Percentiles rank a stretch among this genome's conserved stretches.
Evolutionary conservation across 1,140 invertebrate genomes (phyloP).

Genomic region (Subanguina moxae): DNA sequence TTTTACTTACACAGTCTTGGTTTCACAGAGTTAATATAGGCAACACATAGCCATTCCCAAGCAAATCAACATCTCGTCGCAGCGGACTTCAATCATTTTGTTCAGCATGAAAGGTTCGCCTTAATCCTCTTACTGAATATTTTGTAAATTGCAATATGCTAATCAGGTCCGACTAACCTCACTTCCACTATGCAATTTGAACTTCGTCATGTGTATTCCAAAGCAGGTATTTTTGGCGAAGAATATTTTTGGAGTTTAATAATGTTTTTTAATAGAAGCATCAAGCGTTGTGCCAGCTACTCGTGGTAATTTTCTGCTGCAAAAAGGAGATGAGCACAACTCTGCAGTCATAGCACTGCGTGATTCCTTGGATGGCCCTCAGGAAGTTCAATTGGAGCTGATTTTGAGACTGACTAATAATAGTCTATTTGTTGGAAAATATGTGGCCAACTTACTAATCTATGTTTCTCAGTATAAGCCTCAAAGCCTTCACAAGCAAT

Average conservation of each 20-base stretch:
- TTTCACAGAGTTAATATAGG: conserved; percentile 32
- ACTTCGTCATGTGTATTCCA: conserved; percentile 41
- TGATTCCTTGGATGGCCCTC: conserved; percentile 56
- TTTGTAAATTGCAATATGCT: background rate
- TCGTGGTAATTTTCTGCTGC: conserved; percentile 54
- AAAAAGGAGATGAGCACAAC: conserved; percentile 57
- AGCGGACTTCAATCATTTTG: conserved; percentile 55
- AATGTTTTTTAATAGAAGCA: conserved; percentile 32
- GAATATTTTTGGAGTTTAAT: conserved; percentile 11
- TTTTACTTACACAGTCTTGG: no score
- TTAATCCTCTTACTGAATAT: no score
- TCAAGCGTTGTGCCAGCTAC: conserved; percentile 44
- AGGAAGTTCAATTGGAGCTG: conserved; percentile 51
- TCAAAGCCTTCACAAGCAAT: conserved; percentile 33
- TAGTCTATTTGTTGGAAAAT: conserved; percentile 52
- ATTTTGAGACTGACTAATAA: conserved; percentile 43
- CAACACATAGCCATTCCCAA: conserved; percentile 56
- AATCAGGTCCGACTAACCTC: conserved; percentile 38
- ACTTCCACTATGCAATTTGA: conserved; percentile 56
- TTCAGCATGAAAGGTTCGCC: conserved; percentile 48
- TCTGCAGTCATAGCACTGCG: conserved; percentile 56
- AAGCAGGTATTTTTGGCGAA: conserved; percentile 32
- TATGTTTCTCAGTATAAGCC: conserved; percentile 49
- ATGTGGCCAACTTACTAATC: conserved; percentile 55
- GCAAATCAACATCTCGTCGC: conserved; percentile 56